Conservation (phyloP, 2,113 vertebrate genomes). For the Zeus faber region DNA sequence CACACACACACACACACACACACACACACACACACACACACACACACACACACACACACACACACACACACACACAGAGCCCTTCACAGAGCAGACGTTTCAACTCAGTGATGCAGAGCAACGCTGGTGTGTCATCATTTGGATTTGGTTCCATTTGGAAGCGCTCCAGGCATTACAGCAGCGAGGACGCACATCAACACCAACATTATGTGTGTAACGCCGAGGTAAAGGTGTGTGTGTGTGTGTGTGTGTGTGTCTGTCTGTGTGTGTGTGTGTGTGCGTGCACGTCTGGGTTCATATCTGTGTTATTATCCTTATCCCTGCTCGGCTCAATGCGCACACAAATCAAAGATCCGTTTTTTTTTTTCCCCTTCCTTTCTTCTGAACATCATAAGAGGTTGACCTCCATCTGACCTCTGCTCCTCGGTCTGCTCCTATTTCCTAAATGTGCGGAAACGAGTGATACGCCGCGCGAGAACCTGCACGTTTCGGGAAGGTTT, state of each 20-base stretch:
- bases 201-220: constrained; percentile 25
- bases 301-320: constrained; percentile 33
- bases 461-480: too few relatives aligned
- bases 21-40: too few relatives aligned
- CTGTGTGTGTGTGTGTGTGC: constrained; percentile 12
- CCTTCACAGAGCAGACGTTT: too few relatives aligned
- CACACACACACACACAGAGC: too few relatives aligned
- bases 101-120: constrained; percentile 26
- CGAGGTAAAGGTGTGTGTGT: constrained; percentile 9
- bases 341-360: constrained; percentile 46
- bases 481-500: too few relatives aligned
- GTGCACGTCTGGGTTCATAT: neutral
- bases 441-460: too few relatives aligned
- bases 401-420: constrained; percentile 58
- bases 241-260: constrained; percentile 32
- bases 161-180: constrained; percentile 61
- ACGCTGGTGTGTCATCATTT: constrained; percentile 63
- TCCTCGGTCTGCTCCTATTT: constrained; percentile 56
- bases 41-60: too few relatives aligned
- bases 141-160: constrained; percentile 53
- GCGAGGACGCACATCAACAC: constrained; percentile 55
- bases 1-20: too few relatives aligned
- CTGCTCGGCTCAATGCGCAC: constrained; percentile 46
- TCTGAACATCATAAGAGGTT: constrained; percentile 53
- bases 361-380: constrained; percentile 14